Evolutionary conservation across 2,888 invertebrate genomes (phyloP), one percentile per base, ranked within the genome.

Genomic region (Fragum whitleyi): DNA sequence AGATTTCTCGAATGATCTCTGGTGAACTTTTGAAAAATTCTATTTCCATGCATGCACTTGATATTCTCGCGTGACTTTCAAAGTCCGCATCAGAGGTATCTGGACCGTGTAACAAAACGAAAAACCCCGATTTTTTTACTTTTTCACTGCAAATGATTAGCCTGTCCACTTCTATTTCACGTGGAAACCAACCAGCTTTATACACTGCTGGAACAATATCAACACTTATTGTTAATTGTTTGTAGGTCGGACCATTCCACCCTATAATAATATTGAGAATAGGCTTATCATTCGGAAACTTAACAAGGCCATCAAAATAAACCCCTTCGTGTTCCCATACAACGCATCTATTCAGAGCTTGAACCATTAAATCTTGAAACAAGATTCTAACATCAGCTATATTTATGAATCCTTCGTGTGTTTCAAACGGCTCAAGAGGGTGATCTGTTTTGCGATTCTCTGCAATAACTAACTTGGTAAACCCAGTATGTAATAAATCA

Each of bases 231-330:
- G 14, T 16, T 2, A 77, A 36, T 1, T 59, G 16, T 47, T 81
- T 81, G 39, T 61, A 55, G 1, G 76, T 23, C 0, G 69, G 19
- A 6, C 81, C 81, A 70, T 42, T 57, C 81, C 81, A 81, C 2
- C 68, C 36, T 7, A 81, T 39, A n/a, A 51, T 19, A 21, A 77
- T 11, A 11, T 77, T 76, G 26, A 81, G 29, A 6, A 81, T 72
- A 19, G 81, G 81, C 69, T 81, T 81, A 67, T 81, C 77, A 3
- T n/a, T 55, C 7, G 81, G 81, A 26, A 74, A 65, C 39, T 62
- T 53, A 14, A 77, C 28, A n/a, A 77, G 51, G 26, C 81, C 81
- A 55, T 81, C 81, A 65, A 81, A 81, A 53, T 77, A 81, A 14
- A 81, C 19, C 57, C 74, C 29, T 39, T 74, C 53, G 23, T 59